These are phyloP conservation scores for Leptoclinus maculatus DNA, from an alignment of 2,797 vertebrate genomes.

Conservation along the genomic window DNA sequence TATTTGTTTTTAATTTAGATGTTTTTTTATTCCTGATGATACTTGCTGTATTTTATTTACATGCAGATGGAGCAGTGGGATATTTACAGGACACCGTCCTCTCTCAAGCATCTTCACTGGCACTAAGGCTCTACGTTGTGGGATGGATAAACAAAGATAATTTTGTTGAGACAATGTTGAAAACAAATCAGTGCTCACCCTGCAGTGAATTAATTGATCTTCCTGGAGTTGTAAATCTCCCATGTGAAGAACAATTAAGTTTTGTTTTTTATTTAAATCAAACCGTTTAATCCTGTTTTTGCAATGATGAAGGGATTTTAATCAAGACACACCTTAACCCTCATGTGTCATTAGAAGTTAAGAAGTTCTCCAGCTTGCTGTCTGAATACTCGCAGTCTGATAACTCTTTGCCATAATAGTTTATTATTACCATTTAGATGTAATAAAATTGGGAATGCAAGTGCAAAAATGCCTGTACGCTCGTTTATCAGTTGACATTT, in stretches of 20 bases:
- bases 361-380: slow-evolving; percentile 1
- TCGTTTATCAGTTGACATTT: slow-evolving; percentile 17
- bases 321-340: slow-evolving; percentile 19
- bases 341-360: slow-evolving; percentile 14
- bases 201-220: slow-evolving; percentile 51
- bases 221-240: slow-evolving; percentile 30
- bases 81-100: slow-evolving; percentile 26
- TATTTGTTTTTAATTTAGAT: background rate
- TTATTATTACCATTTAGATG: slow-evolving; percentile 9
- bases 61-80: slow-evolving; percentile 1
- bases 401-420: background rate
- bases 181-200: slow-evolving; percentile 47
- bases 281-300: slow-evolving; percentile 38
- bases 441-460: background rate
- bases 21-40: background rate
- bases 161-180: slow-evolving; percentile 52
- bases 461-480: background rate
- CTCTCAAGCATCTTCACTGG: slow-evolving; percentile 21
- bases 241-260: slow-evolving; percentile 31
- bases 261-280: slow-evolving; percentile 36
- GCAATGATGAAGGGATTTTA: slow-evolving; percentile 32
- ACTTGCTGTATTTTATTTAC: slow-evolving; percentile 36
- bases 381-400: slow-evolving; percentile 4
- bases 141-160: slow-evolving; percentile 50
- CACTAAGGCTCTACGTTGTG: slow-evolving; percentile 25